Conservation (phyloP, 30 jellyfish, hydroid and myxozoan species). For the Turritopsis dohrnii region DNA sequence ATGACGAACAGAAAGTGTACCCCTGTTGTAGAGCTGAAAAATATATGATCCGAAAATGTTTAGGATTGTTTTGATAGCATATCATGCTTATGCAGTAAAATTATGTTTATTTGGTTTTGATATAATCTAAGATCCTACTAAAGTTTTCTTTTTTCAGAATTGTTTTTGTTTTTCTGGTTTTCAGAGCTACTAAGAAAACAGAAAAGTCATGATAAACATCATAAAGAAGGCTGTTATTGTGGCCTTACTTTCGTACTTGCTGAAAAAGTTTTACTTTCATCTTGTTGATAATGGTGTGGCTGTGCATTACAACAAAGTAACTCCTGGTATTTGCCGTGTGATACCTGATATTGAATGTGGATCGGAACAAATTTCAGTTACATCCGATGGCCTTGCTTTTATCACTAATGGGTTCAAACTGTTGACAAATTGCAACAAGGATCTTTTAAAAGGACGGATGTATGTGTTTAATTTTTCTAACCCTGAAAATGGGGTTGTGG, state of each 20-base stretch:
- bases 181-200: background rate
- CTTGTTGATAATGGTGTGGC: constrained; percentile 55
- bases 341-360: constrained; percentile 94
- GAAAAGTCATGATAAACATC: background rate
- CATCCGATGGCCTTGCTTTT: constrained; percentile 77
- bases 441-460: constrained; percentile 42
- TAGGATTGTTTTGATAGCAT: background rate
- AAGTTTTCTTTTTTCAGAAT: too few species aligned
- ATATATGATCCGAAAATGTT: background rate
- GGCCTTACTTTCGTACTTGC: constrained; percentile 12
- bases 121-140: too few species aligned
- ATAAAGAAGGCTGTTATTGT: background rate
- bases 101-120: background rate
- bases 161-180: background rate
- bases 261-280: constrained; percentile 24
- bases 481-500: constrained; percentile 46
- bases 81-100: background rate
- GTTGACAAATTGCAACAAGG: constrained; percentile 44
- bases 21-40: background rate
- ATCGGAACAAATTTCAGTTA: constrained; percentile 88
- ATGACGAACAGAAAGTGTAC: too few species aligned
- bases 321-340: constrained; percentile 87
- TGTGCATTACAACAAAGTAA: constrained; percentile 51
- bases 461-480: constrained; percentile 60
- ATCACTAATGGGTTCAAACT: constrained; percentile 67